Conservation (phyloP, 2,888 invertebrate species). For the Vandiemenella viatica region DNA sequence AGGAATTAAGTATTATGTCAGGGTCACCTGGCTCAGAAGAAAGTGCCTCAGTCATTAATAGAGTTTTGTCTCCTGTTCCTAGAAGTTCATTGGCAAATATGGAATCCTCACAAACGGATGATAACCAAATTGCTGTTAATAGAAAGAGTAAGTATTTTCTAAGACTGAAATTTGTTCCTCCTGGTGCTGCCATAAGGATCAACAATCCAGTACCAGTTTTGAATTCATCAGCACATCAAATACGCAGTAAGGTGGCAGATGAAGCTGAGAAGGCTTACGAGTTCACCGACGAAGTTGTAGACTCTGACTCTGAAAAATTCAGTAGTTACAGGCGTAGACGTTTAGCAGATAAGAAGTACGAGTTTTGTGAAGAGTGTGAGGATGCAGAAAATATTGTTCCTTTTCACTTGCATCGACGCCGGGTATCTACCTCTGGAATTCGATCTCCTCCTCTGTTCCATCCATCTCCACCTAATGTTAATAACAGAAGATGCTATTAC, state of each 20-base stretch:
- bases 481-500: conserved; percentile 5
- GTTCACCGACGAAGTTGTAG: conserved; percentile 67
- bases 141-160: neutral
- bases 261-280: conserved; percentile 65
- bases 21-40: too few relatives aligned
- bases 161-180: conserved; percentile 2
- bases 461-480: conserved; percentile 3
- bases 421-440: conserved; percentile 7
- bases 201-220: conserved; percentile 8
- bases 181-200: conserved; percentile 5
- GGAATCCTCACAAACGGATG: too few relatives aligned
- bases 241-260: conserved; percentile 18
- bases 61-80: too few relatives aligned
- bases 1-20: too few relatives aligned
- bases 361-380: conserved; percentile 55
- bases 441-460: conserved; percentile 6
- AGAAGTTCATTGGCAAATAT: too few relatives aligned
- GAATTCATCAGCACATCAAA: neutral
- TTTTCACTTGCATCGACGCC: conserved; percentile 16
- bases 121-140: too few relatives aligned
- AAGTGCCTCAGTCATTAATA: too few relatives aligned
- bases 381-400: conserved; percentile 47
- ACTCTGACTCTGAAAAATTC: conserved; percentile 63
- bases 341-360: conserved; percentile 81
- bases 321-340: conserved; percentile 71